A percentile compares a stretch with the other conserved stretches of the same genome.
These are phyloP conservation scores for Aradus depressus DNA, from an alignment of 2,888 invertebrate genomes.

Conservation along the genomic window DNA sequence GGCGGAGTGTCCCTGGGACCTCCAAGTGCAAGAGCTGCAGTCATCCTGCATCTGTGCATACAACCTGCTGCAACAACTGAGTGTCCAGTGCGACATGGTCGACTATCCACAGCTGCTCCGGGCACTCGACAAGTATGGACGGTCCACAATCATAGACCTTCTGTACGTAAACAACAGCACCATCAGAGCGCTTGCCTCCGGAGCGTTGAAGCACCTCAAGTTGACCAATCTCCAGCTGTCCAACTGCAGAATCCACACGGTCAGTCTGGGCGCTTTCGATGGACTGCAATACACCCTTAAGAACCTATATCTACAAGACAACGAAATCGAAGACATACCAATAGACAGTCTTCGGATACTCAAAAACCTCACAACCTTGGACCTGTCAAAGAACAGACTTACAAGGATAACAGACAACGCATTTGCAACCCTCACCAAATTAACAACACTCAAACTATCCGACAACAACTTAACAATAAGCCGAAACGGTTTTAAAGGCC, in stretches of 20 bases:
- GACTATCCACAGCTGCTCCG: slow-evolving; percentile 63
- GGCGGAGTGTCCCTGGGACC: slow-evolving; percentile 78
- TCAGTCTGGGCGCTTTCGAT: slow-evolving; percentile 63
- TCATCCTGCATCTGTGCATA: slow-evolving; percentile 79
- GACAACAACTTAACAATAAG: slow-evolving; percentile 75
- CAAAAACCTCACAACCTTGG: slow-evolving; percentile 61
- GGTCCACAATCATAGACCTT: slow-evolving; percentile 60
- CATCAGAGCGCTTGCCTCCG: slow-evolving; percentile 53
- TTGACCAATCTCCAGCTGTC: slow-evolving; percentile 77
- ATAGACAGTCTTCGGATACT: slow-evolving; percentile 56
- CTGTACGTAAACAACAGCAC: slow-evolving; percentile 83
- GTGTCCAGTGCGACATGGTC: slow-evolving; percentile 83
- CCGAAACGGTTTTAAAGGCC: slow-evolving; percentile 58
- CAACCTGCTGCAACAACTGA: slow-evolving; percentile 71
- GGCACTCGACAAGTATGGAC: slow-evolving; percentile 58
- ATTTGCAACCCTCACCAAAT: slow-evolving; percentile 57
- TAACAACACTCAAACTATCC: slow-evolving; percentile 72
- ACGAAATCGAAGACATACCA: slow-evolving; percentile 67
- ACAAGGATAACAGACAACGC: slow-evolving; percentile 56
- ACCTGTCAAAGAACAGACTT: slow-evolving; percentile 73
- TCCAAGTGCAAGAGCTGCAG: slow-evolving; percentile 60
- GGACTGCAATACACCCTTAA: slow-evolving; percentile 71
- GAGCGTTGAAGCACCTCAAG: slow-evolving; percentile 55
- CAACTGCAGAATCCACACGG: slow-evolving; percentile 60
- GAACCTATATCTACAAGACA: slow-evolving; percentile 71